phyloP scores from a whole-genome alignment of 2,113 vertebrate species.

The Barnardius zonarius region DNA sequence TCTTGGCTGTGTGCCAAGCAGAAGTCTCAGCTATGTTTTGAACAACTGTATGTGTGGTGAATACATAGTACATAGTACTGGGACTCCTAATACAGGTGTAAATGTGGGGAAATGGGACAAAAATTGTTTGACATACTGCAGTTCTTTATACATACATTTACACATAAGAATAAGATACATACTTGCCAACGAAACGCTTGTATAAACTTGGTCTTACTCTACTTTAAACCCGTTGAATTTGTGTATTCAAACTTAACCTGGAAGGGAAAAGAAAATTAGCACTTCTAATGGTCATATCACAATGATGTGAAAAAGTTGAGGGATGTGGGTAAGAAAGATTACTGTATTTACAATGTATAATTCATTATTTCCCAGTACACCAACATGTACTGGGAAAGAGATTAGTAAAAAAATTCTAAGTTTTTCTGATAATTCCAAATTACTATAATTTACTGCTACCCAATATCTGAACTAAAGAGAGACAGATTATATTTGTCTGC shows the following conservation, averaged over 20 bases:
- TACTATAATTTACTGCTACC: background rate
- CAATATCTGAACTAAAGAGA: background rate
- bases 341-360: background rate
- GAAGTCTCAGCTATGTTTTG: slow-evolving; percentile 43
- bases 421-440: background rate
- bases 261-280: background rate
- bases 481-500: background rate
- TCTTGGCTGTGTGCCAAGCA: slow-evolving; percentile 46
- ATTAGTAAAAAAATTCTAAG: background rate
- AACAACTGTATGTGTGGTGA: background rate
- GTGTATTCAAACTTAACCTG: background rate
- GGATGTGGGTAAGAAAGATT: background rate
- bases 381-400: background rate
- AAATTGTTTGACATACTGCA: background rate
- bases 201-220: background rate
- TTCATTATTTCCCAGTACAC: background rate
- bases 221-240: background rate
- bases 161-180: background rate
- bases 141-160: background rate
- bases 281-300: background rate
- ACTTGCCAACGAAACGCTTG: background rate
- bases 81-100: background rate
- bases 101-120: background rate
- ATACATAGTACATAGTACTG: background rate
- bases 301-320: background rate